Conservation (phyloP, 2,888 invertebrate species). For the Tortricodes alternella region DNA sequence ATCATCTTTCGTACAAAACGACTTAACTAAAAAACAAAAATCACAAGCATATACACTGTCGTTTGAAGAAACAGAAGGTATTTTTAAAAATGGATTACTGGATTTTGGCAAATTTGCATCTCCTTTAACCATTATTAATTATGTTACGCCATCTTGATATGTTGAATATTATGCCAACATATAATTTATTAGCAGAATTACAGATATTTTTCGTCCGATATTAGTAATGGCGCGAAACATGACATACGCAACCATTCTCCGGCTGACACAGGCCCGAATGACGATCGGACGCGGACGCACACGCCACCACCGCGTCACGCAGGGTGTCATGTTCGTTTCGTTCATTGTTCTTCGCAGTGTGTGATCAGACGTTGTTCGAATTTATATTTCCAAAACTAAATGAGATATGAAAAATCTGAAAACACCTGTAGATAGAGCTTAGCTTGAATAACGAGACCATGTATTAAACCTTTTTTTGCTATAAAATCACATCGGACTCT, state of each 20-base stretch:
- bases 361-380: conserved; percentile 28
- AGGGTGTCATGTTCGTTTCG: background rate
- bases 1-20: background rate
- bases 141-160: background rate
- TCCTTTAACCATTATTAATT: background rate
- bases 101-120: background rate
- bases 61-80: background rate
- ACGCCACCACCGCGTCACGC: background rate
- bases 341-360: background rate
- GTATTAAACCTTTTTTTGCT: conserved; percentile 28
- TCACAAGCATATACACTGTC: background rate
- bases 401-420: conserved; percentile 29
- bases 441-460: no score
- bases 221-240: background rate
- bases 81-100: background rate
- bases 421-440: conserved; percentile 23
- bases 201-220: no score
- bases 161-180: background rate
- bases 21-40: background rate
- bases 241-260: background rate
- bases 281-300: background rate
- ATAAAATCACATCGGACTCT: conserved; percentile 33
- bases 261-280: background rate
- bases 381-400: conserved; percentile 32
- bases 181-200: background rate